Conservation (phyloP, 2,888 invertebrate genomes). For the Papilio elwesi region DNA sequence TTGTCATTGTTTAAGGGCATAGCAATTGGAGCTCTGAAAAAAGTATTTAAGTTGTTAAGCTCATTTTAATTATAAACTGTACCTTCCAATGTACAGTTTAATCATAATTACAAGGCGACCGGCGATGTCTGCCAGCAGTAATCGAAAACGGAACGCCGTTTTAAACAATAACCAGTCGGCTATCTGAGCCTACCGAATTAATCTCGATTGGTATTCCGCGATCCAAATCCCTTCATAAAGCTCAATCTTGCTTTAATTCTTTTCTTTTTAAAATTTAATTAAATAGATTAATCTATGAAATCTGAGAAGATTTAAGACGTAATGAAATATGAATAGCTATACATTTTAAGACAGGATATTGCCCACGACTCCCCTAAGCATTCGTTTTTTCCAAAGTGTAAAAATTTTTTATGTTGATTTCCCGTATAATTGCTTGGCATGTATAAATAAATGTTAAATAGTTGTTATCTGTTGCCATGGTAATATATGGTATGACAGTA, state of each 20-base stretch:
- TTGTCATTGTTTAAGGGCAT: no score
- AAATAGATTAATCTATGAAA: neutral
- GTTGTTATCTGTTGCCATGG: no score
- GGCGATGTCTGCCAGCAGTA: conserved; percentile 27
- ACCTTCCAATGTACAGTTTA: conserved; percentile 34
- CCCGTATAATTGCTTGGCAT: no score
- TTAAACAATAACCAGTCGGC: conserved; percentile 33
- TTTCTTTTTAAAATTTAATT: conserved; percentile 1
- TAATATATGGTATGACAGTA: no score
- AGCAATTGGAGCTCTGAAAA: neutral
- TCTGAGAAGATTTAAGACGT: neutral
- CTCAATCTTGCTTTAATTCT: neutral
- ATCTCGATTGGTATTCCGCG: conserved; percentile 22
- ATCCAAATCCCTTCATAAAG: conserved; percentile 22
- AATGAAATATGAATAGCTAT: no score
- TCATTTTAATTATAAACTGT: conserved; percentile 21
- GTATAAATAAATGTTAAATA: no score
- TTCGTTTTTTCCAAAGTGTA: no score
- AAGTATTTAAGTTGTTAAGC: conserved; percentile 12
- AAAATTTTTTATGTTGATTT: no score
- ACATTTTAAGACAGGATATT: no score
- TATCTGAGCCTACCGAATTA: conserved; percentile 28
- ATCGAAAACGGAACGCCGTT: conserved; percentile 37
- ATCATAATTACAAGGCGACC: conserved; percentile 38
- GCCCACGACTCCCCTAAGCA: no score